Base-by-base conservation (phyloP, 2,797 vertebrate species). In the Sebastes taczanowskii region DNA sequence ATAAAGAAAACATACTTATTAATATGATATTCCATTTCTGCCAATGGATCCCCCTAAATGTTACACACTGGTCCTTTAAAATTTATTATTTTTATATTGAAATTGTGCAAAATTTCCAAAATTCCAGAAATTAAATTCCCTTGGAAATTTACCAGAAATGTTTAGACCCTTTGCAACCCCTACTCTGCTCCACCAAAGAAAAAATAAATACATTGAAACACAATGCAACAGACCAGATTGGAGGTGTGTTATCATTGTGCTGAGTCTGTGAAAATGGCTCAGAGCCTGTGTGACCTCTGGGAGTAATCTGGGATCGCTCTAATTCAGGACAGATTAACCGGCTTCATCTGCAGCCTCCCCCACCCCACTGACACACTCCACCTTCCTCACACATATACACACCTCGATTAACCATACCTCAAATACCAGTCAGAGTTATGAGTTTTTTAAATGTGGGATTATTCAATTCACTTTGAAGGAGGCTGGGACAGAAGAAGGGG, bases 221-320 rank as follows among this genome's bases (percentile, higher is more conserved):
- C 52, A 38, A 68, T 2, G 59, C 20, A 63, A 52, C 68, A 42
- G 62, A 81, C 68, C 58, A 84, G 84, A 89, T 80, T 86, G 70
- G 72, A 90, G 80, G 74, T 86, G 92, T 72, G 66, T 72, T 53
- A 53, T 88, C 90, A 81, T 46, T 46, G 42, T 86, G 95, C 95
- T 95, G 95, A 96, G 87, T 91, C 65, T 73, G 83, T 85, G 60
- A 91, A 92, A 93, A 84, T 16, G 74, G 85, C 86, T 95, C 83
- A 92, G 89, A 82, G 83, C 87, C 72, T 80, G 73, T 77, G 88
- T 95, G 96, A 95, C 94, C 93, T 96, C 95, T 94, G 95, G 62
- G 85, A 91, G 89, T 96, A 97, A 96, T 95, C 95, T 92, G 86
- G 90, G 77, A 91, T 93, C 84, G 82, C 88, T 96, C 93, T 95